Evolutionary conservation across 2,888 invertebrate genomes (phyloP), one percentile per base, ranked within the genome.

Genomic region (Esperia sulphurella): DNA sequence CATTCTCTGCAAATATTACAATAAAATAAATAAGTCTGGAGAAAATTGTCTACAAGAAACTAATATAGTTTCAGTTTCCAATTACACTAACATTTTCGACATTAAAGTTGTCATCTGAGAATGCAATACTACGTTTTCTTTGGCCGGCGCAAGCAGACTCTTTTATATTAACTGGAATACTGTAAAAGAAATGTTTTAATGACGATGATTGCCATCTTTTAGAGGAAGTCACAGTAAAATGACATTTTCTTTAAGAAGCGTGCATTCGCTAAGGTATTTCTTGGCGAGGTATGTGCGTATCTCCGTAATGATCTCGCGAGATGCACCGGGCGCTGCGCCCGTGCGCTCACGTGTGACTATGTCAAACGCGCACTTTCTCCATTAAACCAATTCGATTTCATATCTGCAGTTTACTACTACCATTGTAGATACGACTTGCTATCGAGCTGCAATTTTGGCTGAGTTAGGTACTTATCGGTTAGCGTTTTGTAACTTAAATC

Each of bases 301-400:
- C 49, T 35, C 21, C 21, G 42, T 39, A 37, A 41, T 37, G 49
- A 49, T 39, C 43, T 30, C 30, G 29, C 37, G 37, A 42, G 42
- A 39, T 43, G 46, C 45, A 43, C 14, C 42, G 42, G n/a, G 5
- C 33, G 30, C 14, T 29, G 28, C 21, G 21, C 21, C 21, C 7
- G 14, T 31, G 42, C 51, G 58, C 63, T 68, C 67, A 66, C 68
- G 65, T 71, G 67, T 65, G 60, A 59, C 65, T 65, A 72, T 71
- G 70, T 62, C 73, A 73, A 68, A 64, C 67, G 61, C 65, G 59
- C 57, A 78, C 79, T 79, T 79, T 79, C 79, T 75, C 79, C 58
- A 51, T 53, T 59, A 57, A 48, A 51, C 56, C 45, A 49, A 49
- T 46, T 43, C 35, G 42, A 14, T 42, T 49, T 49, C 43, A 49